These are phyloP conservation scores for Linnaemya tessellans DNA, from an alignment of 2,888 invertebrate species.

Conservation along the genomic window DNA sequence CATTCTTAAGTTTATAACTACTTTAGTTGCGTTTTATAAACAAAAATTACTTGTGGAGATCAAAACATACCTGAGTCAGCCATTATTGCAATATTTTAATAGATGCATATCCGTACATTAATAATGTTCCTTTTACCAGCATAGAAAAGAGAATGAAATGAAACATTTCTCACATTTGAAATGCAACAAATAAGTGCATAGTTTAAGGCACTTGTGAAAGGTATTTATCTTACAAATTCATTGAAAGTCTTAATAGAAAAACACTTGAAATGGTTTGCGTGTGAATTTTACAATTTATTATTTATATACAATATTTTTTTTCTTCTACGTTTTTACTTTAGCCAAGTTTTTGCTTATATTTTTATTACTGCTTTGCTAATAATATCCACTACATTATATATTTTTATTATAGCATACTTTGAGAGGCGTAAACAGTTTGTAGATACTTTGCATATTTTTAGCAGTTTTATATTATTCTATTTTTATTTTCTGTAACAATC, in stretches of 20 bases:
- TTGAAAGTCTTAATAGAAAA: constrained; percentile 20
- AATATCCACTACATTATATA: constrained; percentile 26
- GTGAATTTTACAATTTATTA: constrained; percentile 58
- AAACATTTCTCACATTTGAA: constrained; percentile 39
- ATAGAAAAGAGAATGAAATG: constrained; percentile 27
- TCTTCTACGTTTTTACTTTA: constrained; percentile 6
- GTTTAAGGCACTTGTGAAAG: constrained; percentile 49
- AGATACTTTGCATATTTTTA: constrained; percentile 57
- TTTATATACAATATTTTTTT: neutral
- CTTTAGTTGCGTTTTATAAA: neutral
- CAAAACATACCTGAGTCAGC: constrained; percentile 81
- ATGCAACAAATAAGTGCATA: constrained; percentile 63
- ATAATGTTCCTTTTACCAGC: constrained; percentile 13
- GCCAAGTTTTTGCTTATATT: constrained; percentile 27
- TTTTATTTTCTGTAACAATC: constrained; percentile 39
- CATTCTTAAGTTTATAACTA: neutral
- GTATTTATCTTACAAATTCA: constrained; percentile 2
- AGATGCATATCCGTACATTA: constrained; percentile 25
- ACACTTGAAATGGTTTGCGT: constrained; percentile 63
- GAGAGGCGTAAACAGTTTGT: constrained; percentile 59
- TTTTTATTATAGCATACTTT: constrained; percentile 49
- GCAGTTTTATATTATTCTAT: constrained; percentile 30
- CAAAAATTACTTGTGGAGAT: neutral
- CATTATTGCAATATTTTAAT: constrained; percentile 74
- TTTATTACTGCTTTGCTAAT: neutral